Evolutionary conservation across 2,888 invertebrate genomes (phyloP).

Genomic region (Drosophila yooni): DNA sequence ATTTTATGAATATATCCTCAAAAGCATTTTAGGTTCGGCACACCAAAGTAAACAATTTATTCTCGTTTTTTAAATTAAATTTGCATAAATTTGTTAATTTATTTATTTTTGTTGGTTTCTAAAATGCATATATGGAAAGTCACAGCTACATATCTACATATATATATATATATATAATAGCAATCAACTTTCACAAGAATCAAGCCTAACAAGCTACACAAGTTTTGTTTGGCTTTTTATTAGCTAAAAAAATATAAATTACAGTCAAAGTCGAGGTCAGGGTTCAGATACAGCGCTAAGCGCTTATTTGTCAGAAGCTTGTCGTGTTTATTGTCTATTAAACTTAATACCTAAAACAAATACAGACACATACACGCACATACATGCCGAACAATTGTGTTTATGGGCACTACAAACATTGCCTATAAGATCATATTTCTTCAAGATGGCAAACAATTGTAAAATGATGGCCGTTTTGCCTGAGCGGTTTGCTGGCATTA

Average conservation of each 20-base stretch:
- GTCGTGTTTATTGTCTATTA: conserved; percentile 58
- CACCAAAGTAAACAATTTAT: neutral
- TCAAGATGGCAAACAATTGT: conserved; percentile 54
- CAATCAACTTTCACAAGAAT: conserved; percentile 64
- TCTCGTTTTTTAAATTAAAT: conserved; percentile 14
- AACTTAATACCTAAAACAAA: conserved; percentile 66
- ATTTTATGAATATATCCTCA: neutral
- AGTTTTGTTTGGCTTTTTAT: conserved; percentile 42
- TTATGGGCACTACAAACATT: conserved; percentile 48
- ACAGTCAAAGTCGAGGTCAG: conserved; percentile 64
- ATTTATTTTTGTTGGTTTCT: conserved; percentile 6
- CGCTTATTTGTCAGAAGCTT: conserved; percentile 44
- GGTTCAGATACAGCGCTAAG: conserved; percentile 52
- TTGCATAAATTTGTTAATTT: neutral
- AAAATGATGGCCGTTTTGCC: conserved; percentile 72
- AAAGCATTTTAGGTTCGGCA: conserved; percentile 1
- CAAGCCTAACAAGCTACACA: conserved; percentile 50
- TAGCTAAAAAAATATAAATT: conserved; percentile 16
- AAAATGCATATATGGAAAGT: conserved; percentile 36
- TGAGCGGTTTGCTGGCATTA: conserved; percentile 68
- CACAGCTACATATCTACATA: neutral
- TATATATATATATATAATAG: neutral
- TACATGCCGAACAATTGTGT: conserved; percentile 3
- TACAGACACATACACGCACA: conserved; percentile 21
- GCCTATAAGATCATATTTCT: conserved; percentile 75